Percentiles rank a stretch among this genome's conserved stretches.
Evolutionary conservation across 2,113 vertebrate genomes (phyloP).

Genomic region (Phoenicopterus ruber): DNA sequence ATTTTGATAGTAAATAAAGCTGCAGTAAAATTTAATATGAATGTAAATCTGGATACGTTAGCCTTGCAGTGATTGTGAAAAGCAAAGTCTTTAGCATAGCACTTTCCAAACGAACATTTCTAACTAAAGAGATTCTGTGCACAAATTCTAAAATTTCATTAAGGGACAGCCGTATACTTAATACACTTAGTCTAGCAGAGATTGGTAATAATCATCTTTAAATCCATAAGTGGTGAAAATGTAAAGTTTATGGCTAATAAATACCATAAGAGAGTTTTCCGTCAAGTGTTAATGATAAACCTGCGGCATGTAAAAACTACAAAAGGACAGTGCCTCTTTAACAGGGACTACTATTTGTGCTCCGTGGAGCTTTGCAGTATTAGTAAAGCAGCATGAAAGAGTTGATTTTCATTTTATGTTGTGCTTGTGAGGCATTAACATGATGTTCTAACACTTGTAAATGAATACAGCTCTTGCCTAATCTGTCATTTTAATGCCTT

Average conservation of each 20-base stretch:
- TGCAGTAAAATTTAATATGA: not conserved
- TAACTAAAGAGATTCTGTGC: not conserved
- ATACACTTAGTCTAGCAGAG: not conserved
- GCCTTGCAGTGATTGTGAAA: not conserved
- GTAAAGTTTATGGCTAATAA: not conserved
- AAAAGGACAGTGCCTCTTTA: conserved; percentile 72
- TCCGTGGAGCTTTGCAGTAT: conserved; percentile 73
- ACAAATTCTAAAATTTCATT: not conserved
- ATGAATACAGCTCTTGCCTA: conserved; percentile 94
- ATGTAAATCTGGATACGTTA: not conserved
- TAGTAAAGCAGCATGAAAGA: conserved; percentile 83
- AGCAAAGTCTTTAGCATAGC: not conserved
- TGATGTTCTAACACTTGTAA: conserved; percentile 99
- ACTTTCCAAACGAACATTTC: not conserved
- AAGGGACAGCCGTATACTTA: not conserved
- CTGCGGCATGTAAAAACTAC: conserved; percentile 40
- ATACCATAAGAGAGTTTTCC: not conserved
- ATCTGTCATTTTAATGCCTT: conserved; percentile 99
- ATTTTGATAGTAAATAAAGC: conserved; percentile 6
- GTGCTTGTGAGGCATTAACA: conserved; percentile 92
- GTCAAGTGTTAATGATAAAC: conserved; percentile 51
- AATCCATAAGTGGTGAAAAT: not conserved
- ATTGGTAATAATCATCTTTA: conserved; percentile 33
- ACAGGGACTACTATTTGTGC: conserved; percentile 61
- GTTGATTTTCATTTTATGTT: conserved; percentile 93